These are phyloP conservation scores for Morus bassanus DNA, from an alignment of 2,797 vertebrate genomes.

Conservation along the genomic window DNA sequence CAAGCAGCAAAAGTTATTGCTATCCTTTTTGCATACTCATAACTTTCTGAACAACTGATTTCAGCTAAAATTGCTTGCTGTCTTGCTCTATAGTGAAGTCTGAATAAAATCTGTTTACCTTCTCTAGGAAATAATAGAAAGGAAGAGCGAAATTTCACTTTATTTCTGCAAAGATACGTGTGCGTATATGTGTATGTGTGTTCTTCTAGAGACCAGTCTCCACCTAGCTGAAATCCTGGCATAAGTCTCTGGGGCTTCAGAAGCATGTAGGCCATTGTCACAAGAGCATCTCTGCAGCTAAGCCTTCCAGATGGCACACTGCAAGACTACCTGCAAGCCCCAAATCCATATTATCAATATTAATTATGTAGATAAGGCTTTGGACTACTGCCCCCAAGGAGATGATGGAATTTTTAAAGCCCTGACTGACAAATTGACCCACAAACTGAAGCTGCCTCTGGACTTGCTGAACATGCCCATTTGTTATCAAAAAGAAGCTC, in stretches of 20 bases:
- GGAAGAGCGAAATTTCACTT: neutral
- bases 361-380: slow-evolving; percentile 5
- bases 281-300: neutral
- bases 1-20: slow-evolving; percentile 8
- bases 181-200: accelerated
- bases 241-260: neutral
- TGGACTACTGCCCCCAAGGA: neutral
- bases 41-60: slow-evolving; percentile 18
- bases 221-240: neutral
- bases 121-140: neutral
- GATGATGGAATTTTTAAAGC: neutral
- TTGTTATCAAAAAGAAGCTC: neutral
- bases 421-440: slow-evolving; percentile 1
- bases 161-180: neutral
- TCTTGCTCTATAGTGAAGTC: accelerated
- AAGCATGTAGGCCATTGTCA: neutral
- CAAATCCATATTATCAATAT: slow-evolving; percentile 1
- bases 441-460: slow-evolving; percentile 7
- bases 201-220: neutral
- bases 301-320: neutral
- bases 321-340: neutral
- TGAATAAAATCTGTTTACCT: neutral
- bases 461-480: neutral
- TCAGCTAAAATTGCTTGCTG: neutral
- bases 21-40: neutral